A percentile compares a stretch with the other conserved stretches of the same genome.
These are phyloP conservation scores for Drosophila pandora DNA, from an alignment of 1,140 invertebrate genomes.

Conservation along the genomic window DNA sequence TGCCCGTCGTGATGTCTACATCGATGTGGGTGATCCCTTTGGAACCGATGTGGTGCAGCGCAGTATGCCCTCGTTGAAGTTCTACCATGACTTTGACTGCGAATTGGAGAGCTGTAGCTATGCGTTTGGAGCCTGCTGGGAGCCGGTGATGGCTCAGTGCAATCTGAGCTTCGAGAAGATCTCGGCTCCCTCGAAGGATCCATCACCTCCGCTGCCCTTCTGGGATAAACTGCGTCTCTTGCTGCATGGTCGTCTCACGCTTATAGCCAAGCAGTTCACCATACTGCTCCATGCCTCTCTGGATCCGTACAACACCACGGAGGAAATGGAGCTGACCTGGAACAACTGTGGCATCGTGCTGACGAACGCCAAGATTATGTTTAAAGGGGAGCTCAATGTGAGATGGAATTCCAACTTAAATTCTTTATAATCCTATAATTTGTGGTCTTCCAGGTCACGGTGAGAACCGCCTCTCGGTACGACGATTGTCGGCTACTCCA, in stretches of 20 bases:
- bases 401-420: neutral
- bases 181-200: conserved; percentile 94
- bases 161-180: conserved; percentile 96
- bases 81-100: conserved; percentile 99
- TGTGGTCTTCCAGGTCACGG: conserved; percentile 85
- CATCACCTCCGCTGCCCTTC: conserved; percentile 96
- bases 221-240: conserved; percentile 98
- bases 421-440: conserved; percentile 70
- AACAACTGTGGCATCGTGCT: conserved; percentile 95
- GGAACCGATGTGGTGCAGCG: conserved; percentile 89
- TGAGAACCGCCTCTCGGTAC: conserved; percentile 98
- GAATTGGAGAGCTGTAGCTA: conserved; percentile 94
- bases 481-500: conserved; percentile 97
- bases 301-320: conserved; percentile 99
- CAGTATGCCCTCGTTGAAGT: conserved; percentile 97
- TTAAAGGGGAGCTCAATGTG: conserved; percentile 92
- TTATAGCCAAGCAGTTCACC: conserved; percentile 93
- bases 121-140: conserved; percentile 99
- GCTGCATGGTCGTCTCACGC: conserved; percentile 95
- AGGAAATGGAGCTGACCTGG: conserved; percentile 99
- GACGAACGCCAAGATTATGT: conserved; percentile 95
- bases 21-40: conserved; percentile 91
- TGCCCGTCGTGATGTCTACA: conserved; percentile 88
- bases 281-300: conserved; percentile 96
- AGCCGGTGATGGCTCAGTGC: conserved; percentile 97